Conservation (phyloP, 2,888 invertebrate genomes). For the Metalampra italica region DNA sequence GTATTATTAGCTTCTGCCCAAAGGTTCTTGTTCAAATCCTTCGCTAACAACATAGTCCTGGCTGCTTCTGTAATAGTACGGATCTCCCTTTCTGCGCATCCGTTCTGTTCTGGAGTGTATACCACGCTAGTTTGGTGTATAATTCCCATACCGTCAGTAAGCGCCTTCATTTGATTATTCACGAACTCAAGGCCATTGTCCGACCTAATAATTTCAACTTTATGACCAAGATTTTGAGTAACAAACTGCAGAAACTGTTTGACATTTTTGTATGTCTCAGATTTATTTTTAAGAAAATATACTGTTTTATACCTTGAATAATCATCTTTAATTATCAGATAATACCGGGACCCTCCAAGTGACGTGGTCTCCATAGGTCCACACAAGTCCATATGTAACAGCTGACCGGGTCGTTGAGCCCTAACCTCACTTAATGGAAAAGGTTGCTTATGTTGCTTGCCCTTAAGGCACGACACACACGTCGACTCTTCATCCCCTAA, state of each 20-base stretch:
- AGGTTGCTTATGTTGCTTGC: neutral
- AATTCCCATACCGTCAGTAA: conserved; percentile 9
- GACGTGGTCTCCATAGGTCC: conserved; percentile 5
- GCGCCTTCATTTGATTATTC: conserved; percentile 10
- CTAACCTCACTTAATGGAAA: neutral
- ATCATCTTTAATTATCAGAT: conserved; percentile 3
- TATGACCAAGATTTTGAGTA: neutral
- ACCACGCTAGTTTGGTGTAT: conserved; percentile 7
- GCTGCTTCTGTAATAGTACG: conserved; percentile 11
- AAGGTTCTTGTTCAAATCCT: conserved; percentile 1
- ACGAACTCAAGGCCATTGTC: conserved; percentile 17
- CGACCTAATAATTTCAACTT: conserved; percentile 9
- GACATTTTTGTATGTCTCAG: neutral
- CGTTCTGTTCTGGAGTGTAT: conserved; percentile 12
- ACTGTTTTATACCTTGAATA: neutral
- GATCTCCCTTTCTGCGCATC: conserved; percentile 7
- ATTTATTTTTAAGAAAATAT: conserved; percentile 4
- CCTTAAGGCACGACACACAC: conserved; percentile 1
- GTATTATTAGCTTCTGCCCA: neutral
- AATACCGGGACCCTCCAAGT: conserved; percentile 5
- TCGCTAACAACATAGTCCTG: conserved; percentile 7
- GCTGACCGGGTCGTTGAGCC: neutral
- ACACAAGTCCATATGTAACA: conserved; percentile 6
- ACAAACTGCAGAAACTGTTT: neutral
- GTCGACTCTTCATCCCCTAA: neutral